These are phyloP conservation scores for Illadopsis cleaveri DNA, from an alignment of 2,113 vertebrate genomes.

Conservation along the genomic window DNA sequence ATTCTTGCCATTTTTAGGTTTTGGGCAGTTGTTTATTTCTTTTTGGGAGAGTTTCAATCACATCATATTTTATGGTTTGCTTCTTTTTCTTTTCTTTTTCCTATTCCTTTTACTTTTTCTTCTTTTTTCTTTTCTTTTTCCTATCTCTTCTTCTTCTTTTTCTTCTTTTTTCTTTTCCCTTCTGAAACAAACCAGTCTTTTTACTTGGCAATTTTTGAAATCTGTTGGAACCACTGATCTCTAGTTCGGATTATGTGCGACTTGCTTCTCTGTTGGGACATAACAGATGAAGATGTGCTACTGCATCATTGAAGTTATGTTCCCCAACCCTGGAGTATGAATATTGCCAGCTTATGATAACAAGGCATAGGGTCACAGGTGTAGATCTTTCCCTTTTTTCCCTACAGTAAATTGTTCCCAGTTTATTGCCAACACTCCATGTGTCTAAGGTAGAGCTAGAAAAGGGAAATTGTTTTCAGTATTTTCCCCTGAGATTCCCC, in stretches of 20 bases:
- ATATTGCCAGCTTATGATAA: neutral
- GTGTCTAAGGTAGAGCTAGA: neutral
- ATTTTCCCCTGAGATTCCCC: neutral
- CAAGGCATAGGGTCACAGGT: neutral
- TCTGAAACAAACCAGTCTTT: neutral
- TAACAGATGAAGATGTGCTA: neutral
- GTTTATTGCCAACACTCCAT: neutral
- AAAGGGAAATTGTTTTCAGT: neutral
- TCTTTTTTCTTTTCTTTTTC: neutral
- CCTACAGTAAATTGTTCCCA: neutral
- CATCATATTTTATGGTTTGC: neutral
- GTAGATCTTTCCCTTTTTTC: neutral
- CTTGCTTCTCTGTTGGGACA: neutral
- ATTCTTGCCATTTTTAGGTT: constrained; percentile 1
- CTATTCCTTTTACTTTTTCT: neutral
- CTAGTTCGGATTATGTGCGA: neutral
- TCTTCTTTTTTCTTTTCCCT: neutral
- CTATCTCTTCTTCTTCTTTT: no score
- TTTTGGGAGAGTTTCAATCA: neutral
- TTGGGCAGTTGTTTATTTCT: neutral
- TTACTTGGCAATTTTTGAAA: neutral
- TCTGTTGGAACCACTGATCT: neutral
- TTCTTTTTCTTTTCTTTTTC: neutral
- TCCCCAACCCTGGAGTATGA: neutral
- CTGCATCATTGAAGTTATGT: neutral